These are phyloP conservation scores for Chunga burmeisteri DNA, from an alignment of 2,113 vertebrate species.

Conservation along the genomic window DNA sequence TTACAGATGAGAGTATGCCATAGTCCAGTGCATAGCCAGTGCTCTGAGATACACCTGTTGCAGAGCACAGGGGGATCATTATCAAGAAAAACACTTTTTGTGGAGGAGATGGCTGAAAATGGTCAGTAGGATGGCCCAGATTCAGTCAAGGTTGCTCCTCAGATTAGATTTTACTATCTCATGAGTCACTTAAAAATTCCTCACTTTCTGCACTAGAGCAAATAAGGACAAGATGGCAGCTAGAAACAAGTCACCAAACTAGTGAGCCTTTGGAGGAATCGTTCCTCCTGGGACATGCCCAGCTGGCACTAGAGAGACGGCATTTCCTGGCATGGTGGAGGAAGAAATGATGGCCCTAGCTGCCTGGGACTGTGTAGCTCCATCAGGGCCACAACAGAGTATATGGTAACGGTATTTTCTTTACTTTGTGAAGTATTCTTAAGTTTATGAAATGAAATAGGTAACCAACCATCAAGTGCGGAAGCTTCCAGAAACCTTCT, in stretches of 20 bases:
- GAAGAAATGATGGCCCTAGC: neutral
- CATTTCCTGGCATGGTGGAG: neutral
- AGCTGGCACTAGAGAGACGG: neutral
- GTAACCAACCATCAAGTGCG: neutral
- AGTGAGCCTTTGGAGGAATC: neutral
- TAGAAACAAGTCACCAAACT: neutral
- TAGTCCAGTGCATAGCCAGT: neutral
- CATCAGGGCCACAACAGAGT: neutral
- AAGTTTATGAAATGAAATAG: neutral
- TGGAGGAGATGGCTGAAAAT: neutral
- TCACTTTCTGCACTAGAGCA: neutral
- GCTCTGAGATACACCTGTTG: neutral
- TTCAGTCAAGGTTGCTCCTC: neutral
- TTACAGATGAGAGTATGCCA: accelerated
- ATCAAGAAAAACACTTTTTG: neutral
- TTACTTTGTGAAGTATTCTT: neutral
- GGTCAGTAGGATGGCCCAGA: neutral
- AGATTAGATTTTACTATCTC: neutral
- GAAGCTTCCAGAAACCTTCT: neutral
- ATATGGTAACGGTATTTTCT: neutral
- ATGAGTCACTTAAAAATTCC: neutral
- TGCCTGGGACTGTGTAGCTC: neutral
- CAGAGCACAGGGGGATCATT: neutral
- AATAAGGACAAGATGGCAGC: neutral
- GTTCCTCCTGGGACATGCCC: neutral